Base-by-base conservation (phyloP, 2,888 invertebrate genomes). In the Anoplius nigerrimus region DNA sequence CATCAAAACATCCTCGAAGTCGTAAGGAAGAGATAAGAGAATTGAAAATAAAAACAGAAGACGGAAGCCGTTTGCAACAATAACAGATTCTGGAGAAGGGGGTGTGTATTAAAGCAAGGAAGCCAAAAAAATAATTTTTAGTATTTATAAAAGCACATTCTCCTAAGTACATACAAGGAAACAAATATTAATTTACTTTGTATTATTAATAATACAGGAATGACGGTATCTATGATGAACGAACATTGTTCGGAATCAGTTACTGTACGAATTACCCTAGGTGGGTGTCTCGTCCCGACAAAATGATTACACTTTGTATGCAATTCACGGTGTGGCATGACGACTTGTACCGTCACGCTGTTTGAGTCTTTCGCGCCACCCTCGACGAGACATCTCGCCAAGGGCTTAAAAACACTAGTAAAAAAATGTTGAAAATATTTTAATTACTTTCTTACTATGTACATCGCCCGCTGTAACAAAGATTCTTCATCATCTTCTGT, bases 121-220 rank as follows among this genome's bases (percentile, higher is more conserved):
- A 78, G 66, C 74, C 76, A 66, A 63, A 66, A 34, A 60, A 59
- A 64, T 69, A 74, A 72, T 63, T 72, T 81, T 76, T 54, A 78
- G 45, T 80, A 76, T 82, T 81, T 83, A 82, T 82, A 80, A 83
- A 83, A 86, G 80, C 75, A 74, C 72, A 76, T 75, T 78, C 67
- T 82, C 66, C 68, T 78, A 74, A 73, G 78, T 85, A 85, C 79
- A 85, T 80, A 78, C 74, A 78, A 76, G 70, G 34, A 74, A 78
- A 73, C 71, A 76, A 82, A 77, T 78, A 75, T 74, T 78, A 83
- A 78, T 79, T 80, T 76, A 82, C 70, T 73, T 81, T 66, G 66
- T 80, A 83, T 80, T 75, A 80, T 82, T 77, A 79, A 77, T 71
- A 69, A 76, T 85, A 83, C 78, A 84, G 86, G 84, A 86, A 87